Percentiles rank a stretch among this genome's conserved stretches.
Evolutionary conservation across 2,113 vertebrate genomes (phyloP).

Genomic region (Gymnarchus niloticus): DNA sequence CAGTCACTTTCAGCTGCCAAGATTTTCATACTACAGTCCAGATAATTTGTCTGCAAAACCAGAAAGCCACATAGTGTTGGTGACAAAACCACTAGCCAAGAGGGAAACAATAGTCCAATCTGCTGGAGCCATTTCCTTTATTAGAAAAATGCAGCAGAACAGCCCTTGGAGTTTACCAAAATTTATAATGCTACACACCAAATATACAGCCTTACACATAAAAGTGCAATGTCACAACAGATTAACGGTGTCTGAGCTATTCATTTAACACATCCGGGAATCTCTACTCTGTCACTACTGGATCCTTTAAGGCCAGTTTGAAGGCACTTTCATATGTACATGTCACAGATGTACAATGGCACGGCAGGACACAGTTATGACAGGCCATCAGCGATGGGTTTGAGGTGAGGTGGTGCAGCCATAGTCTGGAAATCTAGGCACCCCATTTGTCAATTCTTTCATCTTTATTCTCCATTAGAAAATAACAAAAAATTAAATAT

Average conservation of each 20-base stretch:
- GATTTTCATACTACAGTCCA: not conserved
- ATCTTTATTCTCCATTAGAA: not conserved
- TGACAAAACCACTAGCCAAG: not conserved
- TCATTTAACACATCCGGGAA: conserved; percentile 61
- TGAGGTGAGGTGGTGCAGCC: not conserved
- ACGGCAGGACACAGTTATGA: conserved; percentile 70
- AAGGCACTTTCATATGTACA: conserved; percentile 99
- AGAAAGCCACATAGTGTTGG: not conserved
- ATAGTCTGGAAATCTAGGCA: not conserved
- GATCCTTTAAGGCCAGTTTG: conserved; percentile 81
- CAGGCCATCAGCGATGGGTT: conserved; percentile 12
- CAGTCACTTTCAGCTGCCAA: not conserved
- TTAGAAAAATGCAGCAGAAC: conserved; percentile 91
- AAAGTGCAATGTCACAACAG: conserved; percentile 93
- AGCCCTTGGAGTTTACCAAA: conserved; percentile 74
- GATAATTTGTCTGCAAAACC: not conserved
- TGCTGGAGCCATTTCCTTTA: conserved; percentile 88
- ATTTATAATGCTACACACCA: conserved; percentile 83
- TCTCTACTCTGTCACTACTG: conserved; percentile 39
- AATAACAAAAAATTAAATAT: conserved; percentile 7
- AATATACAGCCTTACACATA: conserved; percentile 95
- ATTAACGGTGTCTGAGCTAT: conserved; percentile 73
- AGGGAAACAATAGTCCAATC: not conserved
- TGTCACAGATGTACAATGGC: conserved; percentile 84
- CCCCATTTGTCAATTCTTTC: not conserved